phyloP scores from a whole-genome alignment of 1,140 invertebrate genomes.

The Magallana ariakensis region DNA sequence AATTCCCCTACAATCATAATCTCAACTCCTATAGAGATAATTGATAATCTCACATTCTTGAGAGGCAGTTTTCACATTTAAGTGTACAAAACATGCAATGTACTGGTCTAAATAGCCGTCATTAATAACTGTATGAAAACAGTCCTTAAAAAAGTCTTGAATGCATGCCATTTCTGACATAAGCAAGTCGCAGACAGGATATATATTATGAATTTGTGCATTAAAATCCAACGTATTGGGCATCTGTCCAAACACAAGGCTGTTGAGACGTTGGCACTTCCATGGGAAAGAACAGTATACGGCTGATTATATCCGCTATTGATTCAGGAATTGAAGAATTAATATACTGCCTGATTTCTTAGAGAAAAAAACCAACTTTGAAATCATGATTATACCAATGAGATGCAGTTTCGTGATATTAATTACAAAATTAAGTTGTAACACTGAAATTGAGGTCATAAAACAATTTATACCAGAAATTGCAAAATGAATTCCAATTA shows the following conservation, averaged over 20 bases:
- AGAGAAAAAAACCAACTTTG: too few relatives aligned
- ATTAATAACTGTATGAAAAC: conserved; percentile 17
- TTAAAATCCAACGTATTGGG: neutral
- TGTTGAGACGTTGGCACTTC: too few relatives aligned
- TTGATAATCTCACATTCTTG: neutral
- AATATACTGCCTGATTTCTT: too few relatives aligned
- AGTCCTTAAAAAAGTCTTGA: conserved; percentile 25
- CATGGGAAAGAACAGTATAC: too few relatives aligned
- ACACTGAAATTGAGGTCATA: too few relatives aligned
- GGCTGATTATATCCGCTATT: too few relatives aligned
- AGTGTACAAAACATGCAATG: conserved; percentile 2
- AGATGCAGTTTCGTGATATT: too few relatives aligned
- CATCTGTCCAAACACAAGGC: neutral
- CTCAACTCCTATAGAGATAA: neutral
- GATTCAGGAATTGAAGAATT: too few relatives aligned
- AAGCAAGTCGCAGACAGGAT: conserved; percentile 7
- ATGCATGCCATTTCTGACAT: conserved; percentile 31
- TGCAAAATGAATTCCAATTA: too few relatives aligned
- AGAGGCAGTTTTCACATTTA: neutral
- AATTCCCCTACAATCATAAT: neutral
- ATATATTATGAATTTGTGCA: conserved; percentile 10
- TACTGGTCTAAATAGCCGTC: conserved; percentile 7
- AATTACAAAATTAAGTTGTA: too few relatives aligned
- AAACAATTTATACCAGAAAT: too few relatives aligned
- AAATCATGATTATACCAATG: too few relatives aligned